Evolutionary conservation across 2,797 vertebrate species (phyloP).

Genomic region (Otus scops): DNA sequence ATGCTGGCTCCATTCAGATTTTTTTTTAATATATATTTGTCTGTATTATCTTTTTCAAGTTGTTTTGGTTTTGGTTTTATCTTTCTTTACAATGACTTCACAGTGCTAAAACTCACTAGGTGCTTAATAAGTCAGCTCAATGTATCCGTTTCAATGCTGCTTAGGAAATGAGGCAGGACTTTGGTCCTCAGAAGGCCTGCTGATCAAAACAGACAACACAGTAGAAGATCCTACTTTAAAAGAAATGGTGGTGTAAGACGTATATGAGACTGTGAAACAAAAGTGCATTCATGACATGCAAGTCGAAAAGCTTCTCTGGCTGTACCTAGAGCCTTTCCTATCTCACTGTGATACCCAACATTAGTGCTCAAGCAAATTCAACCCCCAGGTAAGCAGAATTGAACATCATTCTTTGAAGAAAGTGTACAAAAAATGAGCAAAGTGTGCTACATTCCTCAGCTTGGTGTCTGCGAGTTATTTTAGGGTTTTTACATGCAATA

Average conservation of each 20-base stretch:
- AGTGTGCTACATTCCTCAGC: background rate
- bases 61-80: background rate
- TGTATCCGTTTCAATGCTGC: background rate
- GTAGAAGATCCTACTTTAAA: background rate
- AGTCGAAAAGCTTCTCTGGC: background rate
- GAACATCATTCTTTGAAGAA: background rate
- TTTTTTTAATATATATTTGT: background rate
- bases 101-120: background rate
- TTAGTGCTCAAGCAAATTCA: background rate
- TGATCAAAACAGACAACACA: background rate
- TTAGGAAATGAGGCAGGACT: background rate
- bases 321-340: background rate
- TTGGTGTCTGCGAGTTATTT: background rate
- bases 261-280: background rate
- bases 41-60: background rate
- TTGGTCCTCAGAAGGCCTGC: background rate
- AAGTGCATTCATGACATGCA: background rate
- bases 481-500: too few relatives aligned
- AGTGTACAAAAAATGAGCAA: background rate
- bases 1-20: background rate
- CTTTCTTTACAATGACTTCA: background rate
- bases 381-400: rapidly evolving
- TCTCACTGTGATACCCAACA: background rate
- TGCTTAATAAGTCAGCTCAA: background rate
- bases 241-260: background rate